These are phyloP conservation scores for Porites lobata DNA, from an alignment of 92 coral and sea anemone genomes.

Conservation along the genomic window DNA sequence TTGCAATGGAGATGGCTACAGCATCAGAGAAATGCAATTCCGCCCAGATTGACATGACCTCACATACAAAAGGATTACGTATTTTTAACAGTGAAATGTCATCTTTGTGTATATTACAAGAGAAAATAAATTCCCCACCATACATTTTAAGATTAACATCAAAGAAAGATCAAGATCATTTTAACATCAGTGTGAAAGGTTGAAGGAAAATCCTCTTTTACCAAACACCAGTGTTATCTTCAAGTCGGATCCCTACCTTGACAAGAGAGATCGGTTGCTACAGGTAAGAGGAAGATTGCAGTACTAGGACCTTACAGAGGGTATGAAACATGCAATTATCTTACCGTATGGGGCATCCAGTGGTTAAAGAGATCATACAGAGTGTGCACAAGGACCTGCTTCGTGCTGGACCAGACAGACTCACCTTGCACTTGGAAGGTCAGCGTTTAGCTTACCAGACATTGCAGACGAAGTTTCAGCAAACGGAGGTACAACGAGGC, in stretches of 20 bases:
- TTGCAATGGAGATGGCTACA: too few relatives aligned
- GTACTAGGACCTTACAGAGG: slow-evolving; percentile 31
- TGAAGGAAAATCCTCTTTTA: slow-evolving; percentile 1
- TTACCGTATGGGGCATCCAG: neutral
- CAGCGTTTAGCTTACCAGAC: slow-evolving; percentile 24
- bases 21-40: too few relatives aligned
- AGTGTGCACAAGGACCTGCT: slow-evolving; percentile 12
- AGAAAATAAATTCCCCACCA: too few relatives aligned
- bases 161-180: too few relatives aligned
- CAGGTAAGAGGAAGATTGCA: slow-evolving; percentile 12
- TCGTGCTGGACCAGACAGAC: slow-evolving; percentile 33
- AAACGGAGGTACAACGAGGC: slow-evolving; percentile 1
- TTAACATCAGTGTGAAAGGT: too few relatives aligned
- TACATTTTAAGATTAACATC: too few relatives aligned
- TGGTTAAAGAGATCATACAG: slow-evolving; percentile 14
- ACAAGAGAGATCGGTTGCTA: neutral
- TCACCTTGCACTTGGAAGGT: slow-evolving; percentile 52
- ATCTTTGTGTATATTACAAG: too few relatives aligned
- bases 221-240: slow-evolving; percentile 39
- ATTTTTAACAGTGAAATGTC: too few relatives aligned
- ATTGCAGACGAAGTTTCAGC: slow-evolving; percentile 15
- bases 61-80: too few relatives aligned
- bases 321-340: slow-evolving; percentile 38
- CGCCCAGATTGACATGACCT: too few relatives aligned
- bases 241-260: neutral